Base-by-base conservation (phyloP, 2,113 vertebrate species). In the Arenaria interpres region DNA sequence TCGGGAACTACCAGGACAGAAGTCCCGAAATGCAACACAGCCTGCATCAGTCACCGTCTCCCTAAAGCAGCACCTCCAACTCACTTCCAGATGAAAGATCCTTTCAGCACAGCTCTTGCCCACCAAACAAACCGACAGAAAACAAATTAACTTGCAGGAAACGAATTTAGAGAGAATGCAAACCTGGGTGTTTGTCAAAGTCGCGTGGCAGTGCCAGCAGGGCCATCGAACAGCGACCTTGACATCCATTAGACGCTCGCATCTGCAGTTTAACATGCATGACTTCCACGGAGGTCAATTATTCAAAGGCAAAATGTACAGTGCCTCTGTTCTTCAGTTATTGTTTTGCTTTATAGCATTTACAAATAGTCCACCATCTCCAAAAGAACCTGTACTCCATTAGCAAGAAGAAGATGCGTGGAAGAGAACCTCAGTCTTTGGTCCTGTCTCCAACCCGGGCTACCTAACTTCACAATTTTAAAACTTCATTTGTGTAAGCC, bases 211-310 rank as follows among this genome's bases (percentile, higher is more conserved):
- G 87, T 37, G 73, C 73, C 96, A 89, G 74, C 60, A 92, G 84
- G 1, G 7, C 63, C 85, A 45, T 43, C 1, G 2, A 86, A 46
- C 66, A 74, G 56, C 1, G 56, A 95, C 93, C 87, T 56, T 87
- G 92, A 66, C 74, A 56, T 18, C 85, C 69, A 60, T 81, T 78
- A 85, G 0, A 2, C 1, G 2, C 66, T 71, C 21, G 2, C 73
- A 67, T 83, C 90, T 92, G 90, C 87, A 82, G 56, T 60, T 89
- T 75, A 79, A 75, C 88, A 82, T 32, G 93, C 92, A 85, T 25
- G 67, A 60, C 87, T 90, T 90, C 87, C 89, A 85, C 90, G 75
- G 73, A 72, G 67, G 79, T 93, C 95, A 96, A 3, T 77, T 80
- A 95, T 10, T 85, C 90, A 95, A 94, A 88, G 35, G 74, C 57